A percentile compares a stretch with the other conserved stretches of the same genome.
These are phyloP conservation scores for Amblyornis subalaris DNA, from an alignment of 2,113 vertebrate species.

Conservation along the genomic window DNA sequence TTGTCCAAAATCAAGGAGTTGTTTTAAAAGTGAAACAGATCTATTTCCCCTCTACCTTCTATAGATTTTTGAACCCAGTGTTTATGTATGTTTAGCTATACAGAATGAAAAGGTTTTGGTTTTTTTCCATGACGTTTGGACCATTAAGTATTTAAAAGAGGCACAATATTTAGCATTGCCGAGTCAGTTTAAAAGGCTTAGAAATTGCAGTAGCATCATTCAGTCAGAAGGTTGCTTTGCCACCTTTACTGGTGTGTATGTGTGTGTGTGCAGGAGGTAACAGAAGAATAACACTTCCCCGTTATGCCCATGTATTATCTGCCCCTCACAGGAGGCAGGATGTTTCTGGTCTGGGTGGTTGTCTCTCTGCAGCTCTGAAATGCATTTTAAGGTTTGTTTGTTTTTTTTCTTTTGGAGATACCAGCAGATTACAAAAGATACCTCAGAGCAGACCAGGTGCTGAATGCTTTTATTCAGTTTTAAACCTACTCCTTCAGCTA, in stretches of 20 bases:
- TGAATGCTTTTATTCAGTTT: not conserved
- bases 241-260: not conserved
- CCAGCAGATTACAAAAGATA: not conserved
- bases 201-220: not conserved
- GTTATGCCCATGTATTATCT: not conserved
- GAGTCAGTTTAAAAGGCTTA: not conserved
- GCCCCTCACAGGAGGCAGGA: not conserved
- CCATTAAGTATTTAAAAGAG: not conserved
- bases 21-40: not conserved
- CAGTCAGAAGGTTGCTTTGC: not conserved
- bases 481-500: not conserved
- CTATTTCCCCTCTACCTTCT: not conserved
- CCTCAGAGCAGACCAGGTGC: not conserved
- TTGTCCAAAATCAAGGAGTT: not conserved
- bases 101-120: fast-evolving
- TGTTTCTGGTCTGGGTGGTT: not conserved
- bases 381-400: not conserved
- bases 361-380: not conserved
- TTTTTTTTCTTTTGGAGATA: not conserved
- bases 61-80: not conserved
- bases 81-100: not conserved
- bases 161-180: not conserved
- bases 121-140: not conserved
- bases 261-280: not conserved
- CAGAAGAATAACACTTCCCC: not conserved